Base-by-base conservation (phyloP, 2,797 vertebrate genomes). In the Rhyacichthys aspro region DNA sequence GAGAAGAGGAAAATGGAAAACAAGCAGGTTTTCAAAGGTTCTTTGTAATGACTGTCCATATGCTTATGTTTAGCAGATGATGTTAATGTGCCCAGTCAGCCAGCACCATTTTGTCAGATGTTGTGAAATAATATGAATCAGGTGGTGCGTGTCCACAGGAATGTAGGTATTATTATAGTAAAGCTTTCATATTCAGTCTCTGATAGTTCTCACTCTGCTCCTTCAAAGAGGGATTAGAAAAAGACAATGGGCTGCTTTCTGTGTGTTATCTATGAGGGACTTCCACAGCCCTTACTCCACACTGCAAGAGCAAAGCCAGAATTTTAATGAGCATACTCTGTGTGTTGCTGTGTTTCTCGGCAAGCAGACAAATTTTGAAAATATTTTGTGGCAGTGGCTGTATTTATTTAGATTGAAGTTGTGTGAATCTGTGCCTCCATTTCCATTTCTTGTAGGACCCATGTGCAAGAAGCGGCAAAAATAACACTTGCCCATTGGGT, bases 171-270 rank as follows among this genome's bases (percentile, higher is more conserved):
- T 53, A 54, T 67, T 72, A 72, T 55, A 50, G 38, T 32, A 33
- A 59, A 59, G 67, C 44, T 17, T 60, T 61, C 50, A 38, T 59
- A 59, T 67, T 46, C 76, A 50, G 43, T 73, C 16, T 48, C 69
- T 73, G 48, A 73, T 78, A 64, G 73, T 79, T 63, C 62, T 66
- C 55, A 46, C 67, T 50, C 17, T 43, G 15, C 23, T 59, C 42
- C 70, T 67, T 82, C 66, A 81, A 78, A 72, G 76, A 49, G 42
- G 70, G 87, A 86, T 87, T 86, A 79, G 43, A 79, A 55, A 47
- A 73, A 83, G 71, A 86, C 82, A 81, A 84, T 81, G 80, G 73
- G 36, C 73, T 54, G 46, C 54, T 75, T 70, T 72, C 55, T 74
- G 36, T 55, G 59, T 68, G 69, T 70, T 86, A 82, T 88, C 81